These are phyloP conservation scores for Neotoma lepida DNA, from an alignment of 2,113 vertebrate genomes.

Conservation along the genomic window DNA sequence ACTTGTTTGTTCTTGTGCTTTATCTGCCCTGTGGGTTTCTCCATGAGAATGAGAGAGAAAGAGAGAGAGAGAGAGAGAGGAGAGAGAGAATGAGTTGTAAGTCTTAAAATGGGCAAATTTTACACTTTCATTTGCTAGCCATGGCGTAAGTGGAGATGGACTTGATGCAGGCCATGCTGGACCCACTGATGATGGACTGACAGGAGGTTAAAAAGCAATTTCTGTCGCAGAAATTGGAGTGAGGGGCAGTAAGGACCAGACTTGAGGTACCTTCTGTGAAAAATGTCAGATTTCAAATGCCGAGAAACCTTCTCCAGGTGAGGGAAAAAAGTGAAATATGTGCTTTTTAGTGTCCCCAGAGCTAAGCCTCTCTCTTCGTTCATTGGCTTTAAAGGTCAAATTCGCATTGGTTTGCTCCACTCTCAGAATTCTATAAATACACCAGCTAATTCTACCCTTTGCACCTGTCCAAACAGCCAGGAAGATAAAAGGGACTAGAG, in stretches of 20 bases:
- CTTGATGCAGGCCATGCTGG: not conserved
- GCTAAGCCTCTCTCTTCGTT: constrained; percentile 61
- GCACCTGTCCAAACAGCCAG: constrained; percentile 85
- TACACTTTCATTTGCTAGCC: not conserved
- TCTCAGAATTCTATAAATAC: constrained; percentile 72
- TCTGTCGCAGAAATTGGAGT: not conserved
- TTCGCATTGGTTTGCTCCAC: constrained; percentile 78
- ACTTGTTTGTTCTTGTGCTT: not conserved
- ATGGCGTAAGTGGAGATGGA: not conserved
- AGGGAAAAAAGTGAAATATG: constrained; percentile 24
- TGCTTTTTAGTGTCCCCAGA: constrained; percentile 12
- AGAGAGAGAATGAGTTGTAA: not conserved
- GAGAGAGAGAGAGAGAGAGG: not conserved
- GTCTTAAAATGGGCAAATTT: not conserved
- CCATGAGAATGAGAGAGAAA: not conserved
- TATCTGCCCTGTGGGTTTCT: not conserved
- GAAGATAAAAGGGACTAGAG: constrained; percentile 73
- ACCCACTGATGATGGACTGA: not conserved
- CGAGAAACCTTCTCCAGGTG: not conserved
- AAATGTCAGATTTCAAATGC: not conserved
- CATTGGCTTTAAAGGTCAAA: constrained; percentile 73
- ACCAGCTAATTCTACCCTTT: constrained; percentile 71
- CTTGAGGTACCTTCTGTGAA: not conserved
- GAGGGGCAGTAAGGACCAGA: not conserved
- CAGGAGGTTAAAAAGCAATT: not conserved